Base-by-base conservation (phyloP, 2,113 vertebrate genomes). In the Phycodurus eques region DNA sequence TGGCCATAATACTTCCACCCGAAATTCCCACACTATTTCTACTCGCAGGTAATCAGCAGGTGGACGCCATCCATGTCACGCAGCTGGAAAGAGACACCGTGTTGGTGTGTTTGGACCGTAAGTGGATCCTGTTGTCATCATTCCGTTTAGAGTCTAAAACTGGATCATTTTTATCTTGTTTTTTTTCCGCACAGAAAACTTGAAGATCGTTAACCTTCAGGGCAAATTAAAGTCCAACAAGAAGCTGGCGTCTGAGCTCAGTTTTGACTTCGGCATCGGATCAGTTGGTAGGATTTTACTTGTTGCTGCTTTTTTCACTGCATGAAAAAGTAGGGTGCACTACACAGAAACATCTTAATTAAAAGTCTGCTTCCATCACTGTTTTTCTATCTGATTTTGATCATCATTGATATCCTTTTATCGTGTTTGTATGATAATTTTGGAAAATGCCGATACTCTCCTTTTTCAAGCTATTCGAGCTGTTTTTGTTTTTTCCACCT, bases 141-240 rank as follows among this genome's bases (percentile, higher is more conserved):
- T 10, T 56, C 43, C 39, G 2, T 14, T 1, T 13, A 1, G 8
- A 43, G 19, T n/a, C 61, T 22, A 5, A 47, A 43, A 27, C 46
- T 1, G n/a, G 2, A 27, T 13, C 10, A 43, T 20, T 14, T 22
- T 1, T 1, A 17, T 59, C 12, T 39, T 51, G 14, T 4, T 27
- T 31, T 85, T 84, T 53, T 69, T 54, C 44, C 71, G 64, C 5
- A 0, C 81, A 99, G 98, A 95, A 92, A 97, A 95, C 92, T 90
- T 99, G 82, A 99, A 99, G 94, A 99, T 99, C 59, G 98, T 99
- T 78, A 99, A 98, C 91, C 94, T 99, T 82, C 96, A 96, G 83
- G 98, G 97, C 78, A 95, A 92, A 83, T 79, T 99, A 82, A 99
- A 99, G 85, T 98, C 98, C 46, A 98, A 96, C 91, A 98, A 97